phyloP scores from a whole-genome alignment of 2,113 vertebrate genomes.

The Limnothrissa miodon region DNA sequence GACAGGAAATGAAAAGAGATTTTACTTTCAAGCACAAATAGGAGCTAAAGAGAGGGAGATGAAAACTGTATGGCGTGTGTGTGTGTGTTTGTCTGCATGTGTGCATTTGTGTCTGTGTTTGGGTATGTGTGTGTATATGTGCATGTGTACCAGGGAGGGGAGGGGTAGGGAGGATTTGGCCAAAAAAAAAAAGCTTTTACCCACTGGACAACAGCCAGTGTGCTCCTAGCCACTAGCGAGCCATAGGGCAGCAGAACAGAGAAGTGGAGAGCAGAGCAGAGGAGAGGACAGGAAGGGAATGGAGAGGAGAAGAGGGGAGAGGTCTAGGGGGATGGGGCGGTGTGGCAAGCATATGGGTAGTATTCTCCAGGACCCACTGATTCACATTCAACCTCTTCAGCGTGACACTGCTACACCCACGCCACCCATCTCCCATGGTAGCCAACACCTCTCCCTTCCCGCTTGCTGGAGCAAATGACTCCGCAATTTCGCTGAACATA shows the following conservation, averaged over 20 bases:
- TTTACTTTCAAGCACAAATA: conserved; percentile 25
- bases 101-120: not conserved
- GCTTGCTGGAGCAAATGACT: conserved; percentile 32
- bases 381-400: conserved; percentile 45
- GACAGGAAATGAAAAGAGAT: conserved; percentile 48
- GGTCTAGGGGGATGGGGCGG: not conserved
- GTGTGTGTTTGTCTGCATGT: not conserved
- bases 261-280: not conserved
- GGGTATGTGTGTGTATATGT: not conserved
- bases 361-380: conserved; percentile 27
- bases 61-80: not conserved
- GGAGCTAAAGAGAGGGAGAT: conserved; percentile 5
- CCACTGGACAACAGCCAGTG: conserved; percentile 44
- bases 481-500: not conserved
- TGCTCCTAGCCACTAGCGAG: conserved; percentile 36
- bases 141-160: not conserved
- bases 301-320: not conserved
- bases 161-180: conserved; percentile 20
- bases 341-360: not conserved
- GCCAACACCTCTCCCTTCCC: conserved; percentile 21
- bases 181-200: conserved; percentile 51
- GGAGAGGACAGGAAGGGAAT: not conserved
- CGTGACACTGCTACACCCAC: conserved; percentile 19
- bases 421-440: conserved; percentile 33
- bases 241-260: conserved; percentile 17